phyloP scores from a whole-genome alignment of 2,113 vertebrate genomes.

The Columbina picui region DNA sequence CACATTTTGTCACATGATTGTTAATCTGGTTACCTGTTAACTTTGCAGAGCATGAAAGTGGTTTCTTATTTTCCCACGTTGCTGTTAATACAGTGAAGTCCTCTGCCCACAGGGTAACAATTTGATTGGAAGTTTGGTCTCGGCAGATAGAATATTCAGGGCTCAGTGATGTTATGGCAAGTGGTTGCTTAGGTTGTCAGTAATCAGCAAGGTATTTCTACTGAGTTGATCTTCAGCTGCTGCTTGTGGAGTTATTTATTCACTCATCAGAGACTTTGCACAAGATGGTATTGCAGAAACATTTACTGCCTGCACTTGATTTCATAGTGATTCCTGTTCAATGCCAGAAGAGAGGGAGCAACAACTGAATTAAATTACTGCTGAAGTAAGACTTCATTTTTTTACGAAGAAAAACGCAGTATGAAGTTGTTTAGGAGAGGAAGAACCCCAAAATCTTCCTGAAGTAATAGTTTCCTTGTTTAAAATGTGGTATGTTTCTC shows the following conservation, averaged over 20 bases:
- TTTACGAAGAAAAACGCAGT: background rate
- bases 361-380: background rate
- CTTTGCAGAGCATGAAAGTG: background rate
- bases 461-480: background rate
- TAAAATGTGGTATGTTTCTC: too few species aligned
- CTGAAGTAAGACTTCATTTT: background rate
- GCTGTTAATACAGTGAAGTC: background rate
- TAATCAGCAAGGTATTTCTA: background rate
- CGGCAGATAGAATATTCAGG: background rate
- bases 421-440: background rate
- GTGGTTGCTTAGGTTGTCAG: background rate
- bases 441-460: background rate
- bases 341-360: background rate
- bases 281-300: background rate
- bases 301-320: background rate
- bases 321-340: background rate
- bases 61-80: accelerated
- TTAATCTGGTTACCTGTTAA: background rate
- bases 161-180: background rate
- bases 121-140: background rate
- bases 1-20: background rate
- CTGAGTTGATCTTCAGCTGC: background rate
- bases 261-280: background rate
- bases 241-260: background rate
- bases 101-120: background rate